Evolutionary conservation across 1,140 invertebrate genomes (phyloP), one percentile per base, ranked within the genome.

Genomic region (Zelostemma sp.): DNA sequence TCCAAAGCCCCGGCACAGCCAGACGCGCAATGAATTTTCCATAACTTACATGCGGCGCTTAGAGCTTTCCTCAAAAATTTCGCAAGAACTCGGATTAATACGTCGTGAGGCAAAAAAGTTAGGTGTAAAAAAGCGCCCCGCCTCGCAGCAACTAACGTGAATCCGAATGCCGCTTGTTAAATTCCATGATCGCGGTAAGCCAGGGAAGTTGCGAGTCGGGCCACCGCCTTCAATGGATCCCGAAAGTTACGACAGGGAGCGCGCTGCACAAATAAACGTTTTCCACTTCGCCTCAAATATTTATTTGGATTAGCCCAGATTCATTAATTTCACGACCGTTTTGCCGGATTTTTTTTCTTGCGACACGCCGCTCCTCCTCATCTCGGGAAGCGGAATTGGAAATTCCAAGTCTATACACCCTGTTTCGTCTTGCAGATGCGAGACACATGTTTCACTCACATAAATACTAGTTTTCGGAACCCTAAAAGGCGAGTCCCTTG

Each of bases 361-460:
- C 35, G 11, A 31, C 12, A 14, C 12, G 4, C 11, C 12, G 41
- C 41, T 8, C 41, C 16, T 43, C 40, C 40, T 48, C 55, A 35
- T 49, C 33, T 33, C 55, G 12, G 53, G 40, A 47, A 45, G 55
- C 62, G 35, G 62, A 65, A 59, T 53, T 65, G 62, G 58, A 58
- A 58, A 58, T 65, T 65, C 49, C 40, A 19, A 19, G 43, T 43
- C 43, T 48, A 19, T 55, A 12, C 51, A 51, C 40, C 18, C 45
- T 28, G 53, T 47, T 43, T 41, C 48, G 41, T 33, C 48, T 57
- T 49, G 45, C 65, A 51, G 54, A 61, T 53, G 58, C 43, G 21
- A 41, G 33, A 54, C 64, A 56, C 58, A 48, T 61, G 64, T 61
- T 57, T 14, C 16, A 28, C 25, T 28, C 25, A n/a, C 25, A 28